Evolutionary conservation across 2,113 vertebrate species (phyloP).

Genomic region (Anoplopoma fimbria): DNA sequence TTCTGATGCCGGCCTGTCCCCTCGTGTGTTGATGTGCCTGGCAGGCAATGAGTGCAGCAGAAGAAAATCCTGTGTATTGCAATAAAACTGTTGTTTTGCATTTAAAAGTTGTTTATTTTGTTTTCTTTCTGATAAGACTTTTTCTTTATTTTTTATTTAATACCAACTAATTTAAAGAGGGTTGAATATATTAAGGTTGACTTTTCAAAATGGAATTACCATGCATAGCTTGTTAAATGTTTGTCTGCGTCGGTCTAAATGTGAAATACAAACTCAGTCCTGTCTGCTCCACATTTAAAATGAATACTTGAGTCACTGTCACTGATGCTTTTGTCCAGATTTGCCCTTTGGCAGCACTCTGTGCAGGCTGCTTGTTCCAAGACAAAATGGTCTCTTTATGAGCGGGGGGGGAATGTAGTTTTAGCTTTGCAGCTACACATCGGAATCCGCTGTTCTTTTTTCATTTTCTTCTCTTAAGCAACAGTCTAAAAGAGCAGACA

Average conservation of each 20-base stretch:
- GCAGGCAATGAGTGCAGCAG: slow-evolving; percentile 73
- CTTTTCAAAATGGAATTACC: neutral
- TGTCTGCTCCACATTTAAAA: slow-evolving; percentile 10
- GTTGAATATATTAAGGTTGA: neutral
- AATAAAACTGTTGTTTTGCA: slow-evolving; percentile 89
- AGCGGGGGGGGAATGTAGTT: slow-evolving; percentile 3
- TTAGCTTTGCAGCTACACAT: neutral
- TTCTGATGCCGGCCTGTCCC: slow-evolving; percentile 71
- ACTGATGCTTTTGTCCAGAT: slow-evolving; percentile 50
- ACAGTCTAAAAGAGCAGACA: neutral
- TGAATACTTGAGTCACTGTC: slow-evolving; percentile 16
- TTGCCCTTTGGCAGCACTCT: slow-evolving; percentile 27
- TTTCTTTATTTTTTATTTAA: neutral
- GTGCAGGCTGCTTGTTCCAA: neutral
- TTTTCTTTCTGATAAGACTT: neutral
- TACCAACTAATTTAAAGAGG: neutral
- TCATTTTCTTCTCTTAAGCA: neutral
- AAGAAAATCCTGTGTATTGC: slow-evolving; percentile 78
- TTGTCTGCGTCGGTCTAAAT: neutral
- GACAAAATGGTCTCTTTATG: slow-evolving; percentile 20
- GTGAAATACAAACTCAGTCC: neutral
- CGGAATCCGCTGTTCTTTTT: neutral
- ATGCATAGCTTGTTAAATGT: neutral
- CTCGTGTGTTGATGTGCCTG: slow-evolving; percentile 71
- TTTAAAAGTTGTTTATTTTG: slow-evolving; percentile 48